Evolutionary conservation across 2,797 vertebrate genomes (phyloP).

Genomic region (Notolabrus celidotus): DNA sequence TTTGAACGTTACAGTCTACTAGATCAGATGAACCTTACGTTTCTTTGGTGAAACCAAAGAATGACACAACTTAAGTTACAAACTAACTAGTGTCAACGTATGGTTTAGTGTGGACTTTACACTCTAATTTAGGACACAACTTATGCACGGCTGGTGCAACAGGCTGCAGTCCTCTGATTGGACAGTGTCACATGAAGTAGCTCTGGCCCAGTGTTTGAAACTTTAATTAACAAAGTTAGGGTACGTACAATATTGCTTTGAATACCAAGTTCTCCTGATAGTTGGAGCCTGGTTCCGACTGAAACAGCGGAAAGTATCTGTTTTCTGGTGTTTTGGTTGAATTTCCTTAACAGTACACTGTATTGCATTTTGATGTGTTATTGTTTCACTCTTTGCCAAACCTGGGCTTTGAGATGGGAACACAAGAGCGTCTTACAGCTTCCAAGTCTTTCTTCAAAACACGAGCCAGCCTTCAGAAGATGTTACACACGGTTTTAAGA

Average conservation of each 20-base stretch:
- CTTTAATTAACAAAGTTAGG: background rate
- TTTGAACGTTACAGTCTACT: no score
- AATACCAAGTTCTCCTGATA: background rate
- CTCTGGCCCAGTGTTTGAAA: background rate
- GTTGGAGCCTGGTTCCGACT: background rate
- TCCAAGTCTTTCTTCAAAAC: constrained; percentile 20
- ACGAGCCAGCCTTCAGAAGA: constrained; percentile 33
- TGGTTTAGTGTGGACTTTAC: no score
- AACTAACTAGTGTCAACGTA: no score
- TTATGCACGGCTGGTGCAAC: no score
- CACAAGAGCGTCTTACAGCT: constrained; percentile 5
- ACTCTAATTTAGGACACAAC: no score
- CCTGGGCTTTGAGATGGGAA: constrained; percentile 27
- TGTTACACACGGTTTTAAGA: constrained; percentile 24
- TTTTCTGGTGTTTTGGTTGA: background rate
- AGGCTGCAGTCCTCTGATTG: background rate
- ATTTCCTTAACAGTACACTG: constrained; percentile 10
- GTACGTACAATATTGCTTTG: background rate
- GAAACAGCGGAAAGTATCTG: background rate
- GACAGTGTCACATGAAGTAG: background rate
- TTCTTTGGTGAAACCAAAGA: no score
- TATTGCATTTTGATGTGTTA: constrained; percentile 22
- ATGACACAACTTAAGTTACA: no score
- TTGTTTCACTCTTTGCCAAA: constrained; percentile 43
- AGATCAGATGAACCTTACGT: no score